Conservation (phyloP, 37 sponge, comb jelly and placozoan species). For the Haliclona indistincta region DNA sequence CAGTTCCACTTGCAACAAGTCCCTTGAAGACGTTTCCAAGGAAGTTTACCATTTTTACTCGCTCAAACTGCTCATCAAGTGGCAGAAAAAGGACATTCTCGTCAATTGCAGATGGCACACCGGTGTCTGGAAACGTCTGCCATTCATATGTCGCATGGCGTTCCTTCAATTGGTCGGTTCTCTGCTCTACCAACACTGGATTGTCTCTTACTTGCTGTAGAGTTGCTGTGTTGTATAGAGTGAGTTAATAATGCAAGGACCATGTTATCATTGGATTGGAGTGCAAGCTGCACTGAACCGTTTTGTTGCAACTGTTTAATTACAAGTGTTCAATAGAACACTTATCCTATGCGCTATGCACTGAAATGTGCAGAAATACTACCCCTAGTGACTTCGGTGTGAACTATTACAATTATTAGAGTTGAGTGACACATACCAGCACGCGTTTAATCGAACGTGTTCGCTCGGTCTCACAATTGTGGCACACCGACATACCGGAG, state of each 20-base stretch:
- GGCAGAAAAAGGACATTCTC: not conserved
- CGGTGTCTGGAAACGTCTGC: conserved; percentile 7
- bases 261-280: no score
- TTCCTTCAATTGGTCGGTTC: conserved; percentile 7
- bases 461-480: no score
- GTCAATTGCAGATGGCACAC: conserved; percentile 28
- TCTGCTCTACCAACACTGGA: conserved; percentile 18
- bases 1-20: no score
- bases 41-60: conserved; percentile 42
- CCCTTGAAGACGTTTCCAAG: not conserved
- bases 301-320: no score
- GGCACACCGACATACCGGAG: no score
- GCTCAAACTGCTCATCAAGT: conserved; percentile 41
- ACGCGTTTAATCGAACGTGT: no score
- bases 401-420: no score
- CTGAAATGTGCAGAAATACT: no score
- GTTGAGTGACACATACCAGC: no score
- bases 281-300: no score
- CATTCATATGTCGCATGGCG: conserved; percentile 25
- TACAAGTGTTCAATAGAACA: not conserved
- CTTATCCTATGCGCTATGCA: conserved; percentile 7
- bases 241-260: no score
- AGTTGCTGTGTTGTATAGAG: not conserved
- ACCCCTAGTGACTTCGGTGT: no score
- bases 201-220: conserved; percentile 16